Evolutionary conservation across 2,888 invertebrate species (phyloP), one percentile per base, ranked within the genome.

Genomic region (Dicroscelio sp.): DNA sequence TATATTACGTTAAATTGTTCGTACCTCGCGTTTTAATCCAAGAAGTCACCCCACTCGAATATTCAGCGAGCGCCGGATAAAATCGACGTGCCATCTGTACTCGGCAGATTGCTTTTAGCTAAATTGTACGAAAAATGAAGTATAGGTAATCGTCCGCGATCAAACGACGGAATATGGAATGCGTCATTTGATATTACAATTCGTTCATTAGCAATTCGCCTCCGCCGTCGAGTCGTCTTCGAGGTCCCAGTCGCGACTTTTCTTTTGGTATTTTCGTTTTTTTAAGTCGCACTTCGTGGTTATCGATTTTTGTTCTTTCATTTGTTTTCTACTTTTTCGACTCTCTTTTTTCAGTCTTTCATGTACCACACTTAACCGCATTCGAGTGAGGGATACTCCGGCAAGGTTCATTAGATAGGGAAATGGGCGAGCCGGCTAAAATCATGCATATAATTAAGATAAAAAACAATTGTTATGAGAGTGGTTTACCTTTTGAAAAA

Each of bases 1-100:
- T 82, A 82, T 90, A 90, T 90, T 82, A 86, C 75, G 86, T 86
- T 86, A 90, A 86, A 86, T 86, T 90, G 86, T 90, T 84, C 84
- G 73, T 79, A 80, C 58, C 75, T 75, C 58, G 80, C 43, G 63
- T 85, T 90, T 78, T 86, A 90, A 90, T 90, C 65, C 80, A 33
- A 60, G 30, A n/a, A 31, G 48, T 60, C 25, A 55, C 76, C 35
- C 82, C 71, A 67, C 25, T 86, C 76, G 90, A 85, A 89, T 89
- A 89, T 90, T 86, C 83, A 90, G 73, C 48, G 43, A 89, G 48
- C 43, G 71, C 35, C 25, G 52, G n/a, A 60, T 85, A 69, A 71
- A 80, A 87, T 87, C 52, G 67, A 82, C 75, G 87, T 58, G 55
- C 88, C 76, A 90, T 82, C 82, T 86, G 86, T 86, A 78, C 58